phyloP scores from a whole-genome alignment of 2,797 vertebrate species.

The Paramormyrops hopkinsi region DNA sequence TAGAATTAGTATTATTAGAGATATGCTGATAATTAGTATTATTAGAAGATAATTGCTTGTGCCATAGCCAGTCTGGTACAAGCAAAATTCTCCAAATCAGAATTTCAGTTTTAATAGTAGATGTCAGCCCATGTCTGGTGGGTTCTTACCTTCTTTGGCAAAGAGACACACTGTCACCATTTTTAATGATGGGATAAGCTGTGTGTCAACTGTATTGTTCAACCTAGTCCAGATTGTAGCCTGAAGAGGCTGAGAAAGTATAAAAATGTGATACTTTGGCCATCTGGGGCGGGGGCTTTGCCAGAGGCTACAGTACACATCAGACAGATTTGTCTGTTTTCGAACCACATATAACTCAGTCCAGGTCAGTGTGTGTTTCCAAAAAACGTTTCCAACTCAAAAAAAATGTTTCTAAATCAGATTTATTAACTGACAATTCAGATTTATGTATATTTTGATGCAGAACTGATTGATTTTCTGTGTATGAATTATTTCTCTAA shows the following conservation, averaged over 20 bases:
- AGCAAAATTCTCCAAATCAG: not conserved
- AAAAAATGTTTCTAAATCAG: not conserved
- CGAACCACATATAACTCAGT: not conserved
- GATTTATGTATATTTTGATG: not conserved
- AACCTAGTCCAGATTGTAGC: not conserved
- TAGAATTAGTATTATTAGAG: not conserved
- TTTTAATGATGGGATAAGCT: not conserved
- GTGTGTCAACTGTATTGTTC: not conserved
- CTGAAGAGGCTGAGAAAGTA: not conserved
- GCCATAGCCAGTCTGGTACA: not conserved
- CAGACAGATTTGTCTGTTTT: not conserved
- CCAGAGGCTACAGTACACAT: not conserved
- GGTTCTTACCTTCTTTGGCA: not conserved
- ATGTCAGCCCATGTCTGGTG: not conserved
- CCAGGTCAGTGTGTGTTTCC: not conserved
- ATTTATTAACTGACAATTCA: not conserved
- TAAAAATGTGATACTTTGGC: conserved; percentile 1
- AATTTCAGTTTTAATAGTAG: not conserved
- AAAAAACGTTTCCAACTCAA: not conserved
- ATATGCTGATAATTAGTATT: not conserved
- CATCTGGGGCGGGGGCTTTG: not conserved
- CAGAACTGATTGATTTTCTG: not conserved
- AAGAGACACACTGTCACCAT: not conserved
- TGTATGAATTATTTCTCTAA: not conserved
- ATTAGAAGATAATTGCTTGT: not conserved